Conservation (phyloP, 2,888 invertebrate species). For the Sminthurides aquaticus region DNA sequence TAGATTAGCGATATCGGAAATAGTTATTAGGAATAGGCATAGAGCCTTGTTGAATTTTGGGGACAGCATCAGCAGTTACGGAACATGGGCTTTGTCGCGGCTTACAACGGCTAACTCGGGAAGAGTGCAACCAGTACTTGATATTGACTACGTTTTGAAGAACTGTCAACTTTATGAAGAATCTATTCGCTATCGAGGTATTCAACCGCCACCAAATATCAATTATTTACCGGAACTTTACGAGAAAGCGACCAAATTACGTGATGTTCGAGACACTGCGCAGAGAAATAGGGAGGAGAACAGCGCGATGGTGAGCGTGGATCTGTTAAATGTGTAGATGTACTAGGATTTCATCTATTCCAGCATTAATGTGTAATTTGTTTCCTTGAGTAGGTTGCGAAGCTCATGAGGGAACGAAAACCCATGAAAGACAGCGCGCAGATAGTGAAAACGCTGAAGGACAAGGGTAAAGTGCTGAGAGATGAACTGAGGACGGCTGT, state of each 20-base stretch:
- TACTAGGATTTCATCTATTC: too few relatives aligned
- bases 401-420: slow-evolving; percentile 11
- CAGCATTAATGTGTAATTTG: too few relatives aligned
- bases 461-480: slow-evolving; percentile 54
- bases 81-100: slow-evolving; percentile 26
- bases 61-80: too few relatives aligned
- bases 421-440: slow-evolving; percentile 35
- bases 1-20: too few relatives aligned
- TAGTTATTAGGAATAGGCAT: too few relatives aligned
- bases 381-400: too few relatives aligned
- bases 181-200: slow-evolving; percentile 57
- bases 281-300: slow-evolving; percentile 43
- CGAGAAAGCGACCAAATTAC: slow-evolving; percentile 49
- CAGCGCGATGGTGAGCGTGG: slow-evolving; percentile 18
- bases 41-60: too few relatives aligned
- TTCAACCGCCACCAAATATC: slow-evolving; percentile 57
- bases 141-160: slow-evolving; percentile 32
- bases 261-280: slow-evolving; percentile 48
- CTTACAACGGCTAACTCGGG: slow-evolving; percentile 17
- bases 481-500: slow-evolving; percentile 60
- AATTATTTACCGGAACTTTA: slow-evolving; percentile 27
- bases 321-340: too few relatives aligned
- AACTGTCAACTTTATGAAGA: slow-evolving; percentile 24
- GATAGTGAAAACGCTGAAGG: slow-evolving; percentile 53
- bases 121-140: slow-evolving; percentile 27